These are phyloP conservation scores for Heterotis niloticus DNA, from an alignment of 2,113 vertebrate species.

Conservation along the genomic window DNA sequence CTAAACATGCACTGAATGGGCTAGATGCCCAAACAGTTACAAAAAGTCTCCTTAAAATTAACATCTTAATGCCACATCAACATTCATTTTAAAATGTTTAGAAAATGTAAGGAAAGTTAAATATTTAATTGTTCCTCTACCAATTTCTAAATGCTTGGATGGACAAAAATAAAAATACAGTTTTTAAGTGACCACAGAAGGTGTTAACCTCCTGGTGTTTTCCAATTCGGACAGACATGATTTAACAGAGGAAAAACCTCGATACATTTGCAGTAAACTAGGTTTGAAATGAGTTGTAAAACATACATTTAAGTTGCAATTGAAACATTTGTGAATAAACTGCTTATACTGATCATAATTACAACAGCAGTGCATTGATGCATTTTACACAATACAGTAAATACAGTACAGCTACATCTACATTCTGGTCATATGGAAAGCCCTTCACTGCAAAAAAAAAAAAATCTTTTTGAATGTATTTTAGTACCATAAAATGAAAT, in stretches of 20 bases:
- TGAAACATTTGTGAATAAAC: conserved; percentile 2
- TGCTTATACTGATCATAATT: neutral
- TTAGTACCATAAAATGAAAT: conserved; percentile 18
- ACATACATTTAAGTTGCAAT: neutral
- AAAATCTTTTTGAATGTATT: neutral
- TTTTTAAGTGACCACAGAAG: no score
- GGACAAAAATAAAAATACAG: no score
- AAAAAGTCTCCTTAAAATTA: neutral
- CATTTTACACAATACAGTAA: conserved; percentile 4
- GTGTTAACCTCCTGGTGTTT: neutral
- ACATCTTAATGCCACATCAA: neutral
- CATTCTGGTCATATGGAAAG: neutral
- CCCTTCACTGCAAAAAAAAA: conserved; percentile 9
- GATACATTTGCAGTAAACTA: neutral
- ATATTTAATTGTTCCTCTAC: neutral
- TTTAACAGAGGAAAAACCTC: conserved; percentile 1
- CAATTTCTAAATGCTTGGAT: neutral
- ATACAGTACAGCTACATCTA: neutral
- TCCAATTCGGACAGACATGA: neutral
- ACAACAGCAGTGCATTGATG: neutral
- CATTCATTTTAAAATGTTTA: neutral
- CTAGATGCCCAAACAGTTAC: neutral
- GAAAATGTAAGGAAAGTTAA: conserved; percentile 2
- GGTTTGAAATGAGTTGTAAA: neutral
- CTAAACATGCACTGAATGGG: conserved; percentile 28